Conservation (phyloP, 2,113 vertebrate genomes). For the Pitta sordida region DNA sequence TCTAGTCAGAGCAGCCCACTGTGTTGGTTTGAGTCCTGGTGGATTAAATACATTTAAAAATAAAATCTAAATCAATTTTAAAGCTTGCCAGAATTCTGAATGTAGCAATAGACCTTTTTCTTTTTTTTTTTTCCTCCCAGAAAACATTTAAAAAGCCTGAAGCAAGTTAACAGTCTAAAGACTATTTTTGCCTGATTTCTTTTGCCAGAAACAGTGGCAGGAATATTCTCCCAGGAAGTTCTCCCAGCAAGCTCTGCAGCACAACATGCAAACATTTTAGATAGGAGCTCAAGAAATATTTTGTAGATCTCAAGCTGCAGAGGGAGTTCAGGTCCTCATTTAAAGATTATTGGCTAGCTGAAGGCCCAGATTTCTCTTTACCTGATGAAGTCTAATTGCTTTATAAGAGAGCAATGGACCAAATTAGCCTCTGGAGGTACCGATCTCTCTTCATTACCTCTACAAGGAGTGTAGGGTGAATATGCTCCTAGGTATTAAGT, state of each 20-base stretch:
- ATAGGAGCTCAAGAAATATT: neutral
- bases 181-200: neutral
- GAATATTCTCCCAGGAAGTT: neutral
- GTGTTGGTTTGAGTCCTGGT: neutral
- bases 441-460: neutral
- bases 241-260: neutral
- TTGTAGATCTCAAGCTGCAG: neutral
- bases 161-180: neutral
- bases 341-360: neutral
- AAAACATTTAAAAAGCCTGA: neutral
- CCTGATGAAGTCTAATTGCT: slow-evolving; percentile 9
- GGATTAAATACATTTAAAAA: slow-evolving; percentile 4
- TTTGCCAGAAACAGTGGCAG: neutral
- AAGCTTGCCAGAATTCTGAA: slow-evolving; percentile 1
- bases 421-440: neutral
- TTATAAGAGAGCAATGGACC: neutral
- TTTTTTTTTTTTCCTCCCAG: neutral
- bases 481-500: neutral
- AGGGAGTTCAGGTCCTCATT: neutral
- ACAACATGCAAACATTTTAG: neutral
- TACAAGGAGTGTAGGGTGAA: neutral
- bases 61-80: neutral
- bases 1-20: neutral
- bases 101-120: neutral
- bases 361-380: neutral